Evolutionary conservation across 2,797 vertebrate species (phyloP).

Genomic region (Knipowitschia caucasica): DNA sequence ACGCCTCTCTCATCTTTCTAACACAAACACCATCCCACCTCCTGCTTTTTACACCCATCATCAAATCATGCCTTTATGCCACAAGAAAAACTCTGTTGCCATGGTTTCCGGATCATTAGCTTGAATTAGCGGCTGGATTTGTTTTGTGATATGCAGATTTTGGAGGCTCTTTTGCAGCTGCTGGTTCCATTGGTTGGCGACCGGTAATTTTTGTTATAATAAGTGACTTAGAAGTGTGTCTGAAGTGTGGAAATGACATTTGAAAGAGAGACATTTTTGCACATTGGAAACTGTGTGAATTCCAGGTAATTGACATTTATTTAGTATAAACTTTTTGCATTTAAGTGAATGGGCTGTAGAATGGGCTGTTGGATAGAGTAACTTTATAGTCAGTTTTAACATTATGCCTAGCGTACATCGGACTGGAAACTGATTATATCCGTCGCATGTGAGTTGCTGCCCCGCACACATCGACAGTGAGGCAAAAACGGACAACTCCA

Average conservation of each 20-base stretch:
- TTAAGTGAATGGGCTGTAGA: too few species aligned
- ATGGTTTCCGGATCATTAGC: constrained; percentile 60
- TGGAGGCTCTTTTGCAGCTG: constrained; percentile 32
- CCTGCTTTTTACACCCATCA: constrained; percentile 14
- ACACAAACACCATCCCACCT: constrained; percentile 2
- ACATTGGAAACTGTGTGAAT: too few species aligned
- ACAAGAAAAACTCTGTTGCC: constrained; percentile 40
- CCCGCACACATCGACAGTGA: too few species aligned
- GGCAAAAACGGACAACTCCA: too few species aligned
- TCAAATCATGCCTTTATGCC: constrained; percentile 24
- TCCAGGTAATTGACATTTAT: too few species aligned
- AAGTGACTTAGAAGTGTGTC: constrained; percentile 16
- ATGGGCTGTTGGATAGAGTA: too few species aligned
- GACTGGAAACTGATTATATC: too few species aligned
- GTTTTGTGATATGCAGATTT: constrained; percentile 54
- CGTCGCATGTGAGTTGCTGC: too few species aligned
- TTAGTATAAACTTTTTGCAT: too few species aligned
- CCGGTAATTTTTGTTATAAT: constrained; percentile 43
- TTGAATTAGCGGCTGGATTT: constrained; percentile 53
- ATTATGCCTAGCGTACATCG: too few species aligned
- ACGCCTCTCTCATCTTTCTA: not conserved
- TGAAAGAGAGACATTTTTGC: too few species aligned
- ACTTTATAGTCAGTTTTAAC: too few species aligned
- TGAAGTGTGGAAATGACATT: not conserved
- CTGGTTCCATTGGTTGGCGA: constrained; percentile 22